A percentile compares a stretch with the other conserved stretches of the same genome.
phyloP scores from a whole-genome alignment of 2,113 vertebrate genomes.

The Microcebus ravelobensis region DNA sequence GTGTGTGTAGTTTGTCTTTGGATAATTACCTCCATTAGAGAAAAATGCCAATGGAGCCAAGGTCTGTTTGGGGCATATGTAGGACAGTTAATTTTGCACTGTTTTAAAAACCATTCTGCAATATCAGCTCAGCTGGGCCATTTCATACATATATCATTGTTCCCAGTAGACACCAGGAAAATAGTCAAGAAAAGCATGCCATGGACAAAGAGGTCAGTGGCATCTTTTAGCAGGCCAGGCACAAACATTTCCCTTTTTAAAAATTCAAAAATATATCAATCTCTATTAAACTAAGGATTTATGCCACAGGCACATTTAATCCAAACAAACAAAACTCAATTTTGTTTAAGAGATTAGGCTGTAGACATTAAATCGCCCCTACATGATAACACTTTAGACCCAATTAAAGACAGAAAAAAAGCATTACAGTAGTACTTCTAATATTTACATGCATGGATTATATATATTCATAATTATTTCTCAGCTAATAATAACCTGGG shows the following conservation, averaged over 20 bases:
- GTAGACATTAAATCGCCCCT: neutral
- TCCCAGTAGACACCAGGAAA: neutral
- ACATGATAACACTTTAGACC: neutral
- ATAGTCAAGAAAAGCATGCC: neutral
- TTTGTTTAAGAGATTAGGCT: neutral
- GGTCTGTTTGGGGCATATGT: neutral
- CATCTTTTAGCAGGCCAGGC: neutral
- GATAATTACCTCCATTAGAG: neutral
- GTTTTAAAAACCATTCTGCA: neutral
- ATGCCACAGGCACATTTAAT: neutral
- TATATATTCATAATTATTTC: constrained; percentile 46
- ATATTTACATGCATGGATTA: constrained; percentile 59
- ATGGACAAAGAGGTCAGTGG: neutral
- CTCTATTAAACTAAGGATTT: neutral
- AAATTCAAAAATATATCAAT: neutral
- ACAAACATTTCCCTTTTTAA: neutral
- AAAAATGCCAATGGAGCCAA: neutral
- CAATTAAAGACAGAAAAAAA: neutral
- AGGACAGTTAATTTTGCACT: neutral
- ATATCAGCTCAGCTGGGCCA: neutral
- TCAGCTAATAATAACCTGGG: constrained; percentile 63
- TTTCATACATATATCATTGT: neutral
- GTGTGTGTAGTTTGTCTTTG: neutral
- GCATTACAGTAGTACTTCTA: neutral
- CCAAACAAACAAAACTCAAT: constrained; percentile 17